Percentiles rank a stretch among this genome's conserved stretches.
These are phyloP conservation scores for Elachura formosa DNA, from an alignment of 2,113 vertebrate genomes.

Conservation along the genomic window DNA sequence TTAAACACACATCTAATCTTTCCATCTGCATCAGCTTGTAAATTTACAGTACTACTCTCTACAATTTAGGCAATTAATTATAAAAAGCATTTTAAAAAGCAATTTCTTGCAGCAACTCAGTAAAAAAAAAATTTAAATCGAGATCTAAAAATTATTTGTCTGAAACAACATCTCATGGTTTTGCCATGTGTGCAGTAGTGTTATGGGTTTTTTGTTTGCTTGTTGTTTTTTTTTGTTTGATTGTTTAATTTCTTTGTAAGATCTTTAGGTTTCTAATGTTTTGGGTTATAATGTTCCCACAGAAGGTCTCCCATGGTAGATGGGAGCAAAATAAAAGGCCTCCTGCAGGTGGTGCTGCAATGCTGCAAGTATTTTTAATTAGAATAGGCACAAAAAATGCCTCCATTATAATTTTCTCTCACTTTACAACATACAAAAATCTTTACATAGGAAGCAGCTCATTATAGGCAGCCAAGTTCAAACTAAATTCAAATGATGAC, in stretches of 20 bases:
- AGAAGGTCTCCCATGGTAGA: neutral
- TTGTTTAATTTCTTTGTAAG: neutral
- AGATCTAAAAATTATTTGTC: neutral
- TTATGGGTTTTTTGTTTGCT: neutral
- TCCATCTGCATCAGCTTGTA: neutral
- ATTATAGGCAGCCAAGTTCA: neutral
- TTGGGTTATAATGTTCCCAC: neutral
- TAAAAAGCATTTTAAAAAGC: neutral
- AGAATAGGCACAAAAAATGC: neutral
- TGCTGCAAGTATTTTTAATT: conserved; percentile 60
- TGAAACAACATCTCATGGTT: neutral
- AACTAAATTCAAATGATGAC: neutral
- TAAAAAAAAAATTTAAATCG: neutral
- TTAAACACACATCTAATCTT: neutral
- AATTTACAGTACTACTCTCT: neutral
- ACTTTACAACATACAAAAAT: neutral
- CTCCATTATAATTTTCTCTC: conserved; percentile 34
- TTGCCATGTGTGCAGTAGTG: neutral
- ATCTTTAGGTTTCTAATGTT: neutral
- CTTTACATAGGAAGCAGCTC: neutral
- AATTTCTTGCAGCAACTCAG: neutral
- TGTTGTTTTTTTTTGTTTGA: neutral
- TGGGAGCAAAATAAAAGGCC: conserved; percentile 12
- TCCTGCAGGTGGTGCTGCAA: conserved; percentile 79
- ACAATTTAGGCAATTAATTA: neutral